Base-by-base conservation (phyloP, 1,140 invertebrate genomes). In the Heterodera carotae region DNA sequence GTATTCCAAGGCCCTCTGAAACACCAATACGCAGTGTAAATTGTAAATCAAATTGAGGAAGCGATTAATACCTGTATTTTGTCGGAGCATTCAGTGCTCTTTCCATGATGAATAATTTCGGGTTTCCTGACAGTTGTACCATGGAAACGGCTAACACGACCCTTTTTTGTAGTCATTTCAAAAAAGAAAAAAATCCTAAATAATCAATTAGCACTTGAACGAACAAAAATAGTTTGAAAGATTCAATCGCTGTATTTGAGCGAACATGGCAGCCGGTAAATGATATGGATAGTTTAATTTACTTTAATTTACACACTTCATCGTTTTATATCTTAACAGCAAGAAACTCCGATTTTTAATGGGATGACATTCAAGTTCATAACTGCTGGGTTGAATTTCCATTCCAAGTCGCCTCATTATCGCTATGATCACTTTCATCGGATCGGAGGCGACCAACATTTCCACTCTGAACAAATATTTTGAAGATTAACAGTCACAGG, bases 361-460 rank as follows among this genome's bases (percentile, higher is more conserved):
- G 29, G 60, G 7, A 62, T 18, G 29, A 15, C 60, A 62, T 22
- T 12, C 4, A 64, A 10, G 8, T 31, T 76, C 62, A 76, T 25
- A 76, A 59, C 48, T 79, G 78, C 68, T 79, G 78, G 7, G 78
- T 79, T 43, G 78, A 79, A 75, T 79, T 79, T 69, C 78, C 78
- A 76, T 79, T 79, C 78, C 78, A 79, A 2, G 48, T 70, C 25
- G 76, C 78, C 31, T 79, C 78, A 39, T 79, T 56, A 60, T 79
- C 78, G 43, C 56, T 60, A 25, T 34, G 34, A 36, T 80, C 60
- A 68, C 56, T 56, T 48, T 36, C 27, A 18, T 79, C 78, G 33
- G 78, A 36, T 22, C 76, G 53, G n/a, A 79, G 62, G 6, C 78
- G 33, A 27, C 69, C 80, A 60, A 79, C 71, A 31, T 80, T 72